Evolutionary conservation across 2,113 vertebrate genomes (phyloP), one percentile per base, ranked within the genome.

Genomic region (Alethe castanea): DNA sequence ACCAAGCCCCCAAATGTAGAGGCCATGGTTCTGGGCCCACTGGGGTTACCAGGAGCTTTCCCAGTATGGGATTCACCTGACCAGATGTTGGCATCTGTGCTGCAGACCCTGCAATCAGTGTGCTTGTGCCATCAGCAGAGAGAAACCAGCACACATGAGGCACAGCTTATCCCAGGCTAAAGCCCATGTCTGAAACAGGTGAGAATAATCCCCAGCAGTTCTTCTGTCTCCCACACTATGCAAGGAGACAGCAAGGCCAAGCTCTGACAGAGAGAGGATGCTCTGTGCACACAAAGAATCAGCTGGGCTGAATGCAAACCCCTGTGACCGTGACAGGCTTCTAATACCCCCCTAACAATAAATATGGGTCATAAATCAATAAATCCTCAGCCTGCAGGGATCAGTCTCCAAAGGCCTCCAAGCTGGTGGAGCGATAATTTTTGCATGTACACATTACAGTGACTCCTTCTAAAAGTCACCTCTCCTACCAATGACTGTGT

Each of bases 51-150:
- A 59, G 66, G 31, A 59, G 15, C 57, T 70, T 85, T 69, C 33
- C 60, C 50, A 66, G 47, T 0, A 0, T 18, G 28, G 45, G 78
- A 72, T 54, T 82, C 42, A 40, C 19, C 59, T 0, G 0, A 42
- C 5, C 45, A 65, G 53, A 65, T 19, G 31, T 17, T 42, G 84
- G 22, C 9, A 50, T 23, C 47, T 69, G 1, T 45, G 23, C 53
- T 40, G 26, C 66, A 61, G 42, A 57, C 11, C 50, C 81, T 85
- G 66, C 36, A 14, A 2, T 25, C 0, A 0, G 11, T 8, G 19
- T 19, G 47, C 54, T 52, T 78, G 67, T 14, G 11, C 66, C 19
- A 73, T 19, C 47, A 81, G 77, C 45, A 57, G 54, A 57, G 17
- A 89, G 57, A 85, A 95, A 45, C 15, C 50, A 59, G 54, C 47